These are phyloP conservation scores for Pseudomyrmex cubaensis DNA, from an alignment of 1,140 invertebrate species.

Conservation along the genomic window DNA sequence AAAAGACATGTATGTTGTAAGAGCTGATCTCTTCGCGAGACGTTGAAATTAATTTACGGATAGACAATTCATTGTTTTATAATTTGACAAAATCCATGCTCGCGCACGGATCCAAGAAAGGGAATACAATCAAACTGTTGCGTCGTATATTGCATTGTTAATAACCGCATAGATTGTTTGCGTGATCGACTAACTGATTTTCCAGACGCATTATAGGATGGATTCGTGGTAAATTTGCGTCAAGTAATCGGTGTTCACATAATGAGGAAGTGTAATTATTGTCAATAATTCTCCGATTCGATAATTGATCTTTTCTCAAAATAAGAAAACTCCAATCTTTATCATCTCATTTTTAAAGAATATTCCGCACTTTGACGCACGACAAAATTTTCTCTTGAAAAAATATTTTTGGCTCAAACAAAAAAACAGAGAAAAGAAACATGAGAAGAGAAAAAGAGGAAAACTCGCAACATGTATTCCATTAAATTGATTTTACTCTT, in stretches of 20 bases:
- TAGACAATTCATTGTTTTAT: conserved; percentile 13
- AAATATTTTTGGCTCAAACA: too few relatives aligned
- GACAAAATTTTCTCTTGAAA: too few relatives aligned
- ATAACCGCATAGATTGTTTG: conserved; percentile 66
- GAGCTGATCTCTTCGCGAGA: too few relatives aligned
- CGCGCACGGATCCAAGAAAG: background rate
- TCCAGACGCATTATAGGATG: conserved; percentile 22
- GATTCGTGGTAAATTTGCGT: background rate
- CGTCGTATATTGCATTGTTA: conserved; percentile 46
- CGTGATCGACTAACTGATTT: conserved; percentile 63
- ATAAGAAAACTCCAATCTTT: too few relatives aligned
- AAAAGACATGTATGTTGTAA: too few relatives aligned
- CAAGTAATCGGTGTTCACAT: background rate
- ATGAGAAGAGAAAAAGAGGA: background rate
- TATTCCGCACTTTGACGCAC: too few relatives aligned
- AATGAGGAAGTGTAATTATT: conserved; percentile 18
- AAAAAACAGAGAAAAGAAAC: background rate
- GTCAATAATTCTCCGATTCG: background rate
- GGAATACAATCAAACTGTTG: conserved; percentile 25
- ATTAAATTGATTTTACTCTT: background rate
- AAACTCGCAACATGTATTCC: background rate
- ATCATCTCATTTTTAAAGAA: too few relatives aligned
- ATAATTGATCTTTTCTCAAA: background rate
- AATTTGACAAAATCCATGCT: conserved; percentile 18
- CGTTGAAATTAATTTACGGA: background rate